Base-by-base conservation (phyloP, 2,113 vertebrate genomes). In the Holacanthus passer region DNA sequence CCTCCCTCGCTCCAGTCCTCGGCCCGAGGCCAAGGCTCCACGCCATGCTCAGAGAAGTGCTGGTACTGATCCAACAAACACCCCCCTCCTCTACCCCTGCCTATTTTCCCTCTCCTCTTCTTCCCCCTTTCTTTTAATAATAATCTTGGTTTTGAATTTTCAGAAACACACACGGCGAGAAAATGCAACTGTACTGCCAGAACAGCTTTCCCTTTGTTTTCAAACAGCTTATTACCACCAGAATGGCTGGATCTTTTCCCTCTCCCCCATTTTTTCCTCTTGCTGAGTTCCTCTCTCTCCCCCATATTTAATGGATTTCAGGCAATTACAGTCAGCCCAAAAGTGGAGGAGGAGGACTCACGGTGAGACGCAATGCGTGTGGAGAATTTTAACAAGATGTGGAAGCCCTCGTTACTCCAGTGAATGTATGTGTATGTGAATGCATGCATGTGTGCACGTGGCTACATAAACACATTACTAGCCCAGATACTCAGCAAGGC, bases 351-450 rank as follows among this genome's bases (percentile, higher is more conserved):
- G 90, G 87, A 84, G 83, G 81, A 77, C 79, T 89, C 72, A 80
- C 32, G 22, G 83, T 47, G 82, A 86, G 91, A 81, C 19, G 14
- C 52, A 35, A 65, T 77, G 85, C 24, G 79, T 88, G 86, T 84
- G 81, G 88, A 90, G 92, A 93, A 93, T 91, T 93, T 92, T 93
- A 93, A 95, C 89, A 94, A 92, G 89, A 92, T 88, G 88, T 93
- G 88, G 92, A 95, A 94, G 87, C 88, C 91, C 89, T 91, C 72
- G 53, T 82, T 72, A 32, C 73, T 79, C 81, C 45, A 67, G 59
- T 52, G 71, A 64, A 41, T 24, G 75, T 3, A 10, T 67, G 81
- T 77, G 71, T 79, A 45, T 32, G 65, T 41, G 66, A 59, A 48
- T 1, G 20, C 66, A 63, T 50, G 66, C 56, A 8, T 45, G 71